phyloP scores from a whole-genome alignment of 2,797 vertebrate species.

The Eospalax fontanierii region DNA sequence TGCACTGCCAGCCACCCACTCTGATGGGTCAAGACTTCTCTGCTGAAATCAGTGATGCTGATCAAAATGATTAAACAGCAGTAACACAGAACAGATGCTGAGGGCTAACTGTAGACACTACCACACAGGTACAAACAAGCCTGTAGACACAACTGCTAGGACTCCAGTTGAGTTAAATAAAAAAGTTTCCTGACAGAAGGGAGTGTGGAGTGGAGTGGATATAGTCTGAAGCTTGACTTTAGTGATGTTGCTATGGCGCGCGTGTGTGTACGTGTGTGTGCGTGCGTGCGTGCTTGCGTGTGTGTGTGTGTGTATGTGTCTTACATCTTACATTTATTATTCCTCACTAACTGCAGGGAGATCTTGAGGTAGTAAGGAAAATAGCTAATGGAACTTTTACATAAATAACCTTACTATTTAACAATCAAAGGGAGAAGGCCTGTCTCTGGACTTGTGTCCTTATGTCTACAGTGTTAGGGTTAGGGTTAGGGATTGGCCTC shows the following conservation, averaged over 20 bases:
- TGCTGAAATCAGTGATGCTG: neutral
- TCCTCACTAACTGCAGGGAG: neutral
- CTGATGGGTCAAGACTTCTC: neutral
- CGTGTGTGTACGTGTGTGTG: neutral
- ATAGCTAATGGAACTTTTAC: neutral
- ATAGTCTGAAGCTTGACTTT: neutral
- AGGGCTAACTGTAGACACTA: neutral
- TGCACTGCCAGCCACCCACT: neutral
- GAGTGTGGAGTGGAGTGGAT: accelerated
- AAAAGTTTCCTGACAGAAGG: neutral
- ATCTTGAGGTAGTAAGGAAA: neutral
- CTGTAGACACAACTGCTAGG: neutral
- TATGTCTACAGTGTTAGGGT: neutral
- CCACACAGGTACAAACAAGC: neutral
- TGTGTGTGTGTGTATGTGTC: neutral
- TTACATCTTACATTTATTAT: neutral
- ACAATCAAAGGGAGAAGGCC: neutral
- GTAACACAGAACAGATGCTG: neutral
- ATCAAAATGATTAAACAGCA: constrained; percentile 36
- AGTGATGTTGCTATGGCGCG: neutral
- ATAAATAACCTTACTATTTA: constrained; percentile 1
- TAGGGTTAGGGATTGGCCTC: neutral
- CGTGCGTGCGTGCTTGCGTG: neutral
- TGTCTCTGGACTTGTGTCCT: neutral
- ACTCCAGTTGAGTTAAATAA: neutral